Conservation (phyloP, 2,888 invertebrate genomes). For the Habroteleia sp. region DNA sequence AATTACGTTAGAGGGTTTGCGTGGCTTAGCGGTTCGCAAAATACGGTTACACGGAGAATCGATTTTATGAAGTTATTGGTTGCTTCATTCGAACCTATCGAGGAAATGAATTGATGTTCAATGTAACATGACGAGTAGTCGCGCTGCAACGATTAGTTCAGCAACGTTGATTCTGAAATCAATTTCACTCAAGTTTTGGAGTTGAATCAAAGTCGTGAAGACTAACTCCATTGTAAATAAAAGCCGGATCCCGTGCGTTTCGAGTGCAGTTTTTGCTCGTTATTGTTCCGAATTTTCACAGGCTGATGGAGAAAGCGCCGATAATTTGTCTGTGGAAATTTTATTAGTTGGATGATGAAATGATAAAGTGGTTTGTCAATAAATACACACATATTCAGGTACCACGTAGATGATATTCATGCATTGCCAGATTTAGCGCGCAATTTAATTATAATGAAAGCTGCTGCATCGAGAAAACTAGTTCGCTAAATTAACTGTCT, state of each 20-base stretch:
- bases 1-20: constrained; percentile 5
- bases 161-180: constrained; percentile 58
- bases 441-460: too few species aligned
- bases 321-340: not conserved
- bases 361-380: not conserved
- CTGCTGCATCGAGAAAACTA: too few species aligned
- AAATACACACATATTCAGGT: too few species aligned
- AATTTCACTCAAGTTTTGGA: constrained; percentile 52
- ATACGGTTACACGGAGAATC: constrained; percentile 41
- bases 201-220: constrained; percentile 43
- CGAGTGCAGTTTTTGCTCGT: constrained; percentile 17
- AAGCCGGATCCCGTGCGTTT: constrained; percentile 19
- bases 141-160: constrained; percentile 55
- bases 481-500: too few species aligned
- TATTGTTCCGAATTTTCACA: constrained; percentile 26
- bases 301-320: constrained; percentile 10
- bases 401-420: too few species aligned
- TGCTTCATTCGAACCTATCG: constrained; percentile 49
- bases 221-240: constrained; percentile 39
- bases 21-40: constrained; percentile 22
- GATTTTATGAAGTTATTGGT: constrained; percentile 55
- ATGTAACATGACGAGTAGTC: constrained; percentile 55
- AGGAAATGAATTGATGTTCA: constrained; percentile 60
- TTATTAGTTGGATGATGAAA: not conserved
- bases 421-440: too few species aligned